phyloP scores from a whole-genome alignment of 1,140 invertebrate genomes.

The Aphaenogaster ashmeadi region DNA sequence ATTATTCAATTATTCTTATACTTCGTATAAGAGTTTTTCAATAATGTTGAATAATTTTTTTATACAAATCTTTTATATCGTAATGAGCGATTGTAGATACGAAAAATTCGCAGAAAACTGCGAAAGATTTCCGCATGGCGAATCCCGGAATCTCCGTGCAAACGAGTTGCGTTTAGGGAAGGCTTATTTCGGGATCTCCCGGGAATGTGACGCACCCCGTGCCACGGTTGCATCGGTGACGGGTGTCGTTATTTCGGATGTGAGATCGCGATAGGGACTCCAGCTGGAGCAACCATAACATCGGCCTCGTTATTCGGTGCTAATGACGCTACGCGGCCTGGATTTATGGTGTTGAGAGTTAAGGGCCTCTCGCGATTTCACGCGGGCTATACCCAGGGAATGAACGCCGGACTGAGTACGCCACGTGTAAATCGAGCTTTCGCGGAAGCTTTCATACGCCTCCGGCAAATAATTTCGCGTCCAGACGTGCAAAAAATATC shows the following conservation, averaged over 20 bases:
- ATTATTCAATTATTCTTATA: neutral
- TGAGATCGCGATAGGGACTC: conserved; percentile 62
- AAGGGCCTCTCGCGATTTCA: conserved; percentile 75
- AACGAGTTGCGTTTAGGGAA: conserved; percentile 55
- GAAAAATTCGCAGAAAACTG: neutral
- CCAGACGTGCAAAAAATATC: neutral
- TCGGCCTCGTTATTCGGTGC: conserved; percentile 82
- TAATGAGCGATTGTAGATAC: neutral
- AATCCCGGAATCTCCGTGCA: conserved; percentile 56
- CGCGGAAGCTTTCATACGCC: conserved; percentile 47
- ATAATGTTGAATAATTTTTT: neutral
- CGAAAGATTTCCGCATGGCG: neutral
- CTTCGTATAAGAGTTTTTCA: neutral
- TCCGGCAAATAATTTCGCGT: conserved; percentile 1
- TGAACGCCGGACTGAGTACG: conserved; percentile 4
- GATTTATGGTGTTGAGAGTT: conserved; percentile 79
- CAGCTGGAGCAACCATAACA: conserved; percentile 77
- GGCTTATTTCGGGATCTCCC: conserved; percentile 79
- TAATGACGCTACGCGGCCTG: conserved; percentile 80
- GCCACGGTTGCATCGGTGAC: conserved; percentile 63
- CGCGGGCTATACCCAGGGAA: conserved; percentile 63
- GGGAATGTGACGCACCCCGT: conserved; percentile 77
- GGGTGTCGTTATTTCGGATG: conserved; percentile 75
- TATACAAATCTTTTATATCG: neutral
- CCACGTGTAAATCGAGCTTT: conserved; percentile 67